Percentiles rank a stretch among this genome's conserved stretches.
phyloP scores from a whole-genome alignment of 2,888 invertebrate species.

The Xiphydria camelus region DNA sequence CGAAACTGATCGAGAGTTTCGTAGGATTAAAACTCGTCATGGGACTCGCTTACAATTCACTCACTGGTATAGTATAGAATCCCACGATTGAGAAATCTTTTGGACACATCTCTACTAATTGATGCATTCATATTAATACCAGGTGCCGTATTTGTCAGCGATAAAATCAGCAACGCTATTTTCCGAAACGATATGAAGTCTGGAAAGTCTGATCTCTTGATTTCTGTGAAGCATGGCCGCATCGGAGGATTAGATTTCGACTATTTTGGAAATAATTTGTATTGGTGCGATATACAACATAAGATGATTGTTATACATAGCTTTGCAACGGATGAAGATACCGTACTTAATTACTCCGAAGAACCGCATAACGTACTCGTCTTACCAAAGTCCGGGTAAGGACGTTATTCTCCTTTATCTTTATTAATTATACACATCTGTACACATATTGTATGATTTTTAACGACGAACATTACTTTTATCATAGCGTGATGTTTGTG shows the following conservation, averaged over 20 bases:
- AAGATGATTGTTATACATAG: conserved; percentile 70
- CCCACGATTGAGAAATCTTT: neutral
- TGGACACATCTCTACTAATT: no score
- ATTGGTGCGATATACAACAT: conserved; percentile 70
- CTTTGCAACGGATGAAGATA: conserved; percentile 63
- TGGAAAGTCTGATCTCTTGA: conserved; percentile 39
- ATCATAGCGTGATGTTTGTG: conserved; percentile 49
- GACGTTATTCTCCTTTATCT: conserved; percentile 4
- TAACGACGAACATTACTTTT: neutral
- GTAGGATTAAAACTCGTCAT: conserved; percentile 50
- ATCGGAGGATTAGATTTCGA: conserved; percentile 69
- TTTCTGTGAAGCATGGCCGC: conserved; percentile 57
- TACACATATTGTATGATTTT: no score
- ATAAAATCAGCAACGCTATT: conserved; percentile 31
- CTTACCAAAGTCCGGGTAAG: conserved; percentile 69
- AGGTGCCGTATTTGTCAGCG: conserved; percentile 37
- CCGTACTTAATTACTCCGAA: conserved; percentile 63
- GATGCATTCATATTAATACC: conserved; percentile 2
- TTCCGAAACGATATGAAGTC: conserved; percentile 29
- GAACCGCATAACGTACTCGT: conserved; percentile 73
- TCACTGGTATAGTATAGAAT: conserved; percentile 60
- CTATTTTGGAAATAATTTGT: conserved; percentile 72
- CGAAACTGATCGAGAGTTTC: conserved; percentile 62
- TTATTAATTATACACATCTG: no score
- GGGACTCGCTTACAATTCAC: conserved; percentile 70